Base-by-base conservation (phyloP, 2,888 invertebrate species). In the Philereme vetulata region DNA sequence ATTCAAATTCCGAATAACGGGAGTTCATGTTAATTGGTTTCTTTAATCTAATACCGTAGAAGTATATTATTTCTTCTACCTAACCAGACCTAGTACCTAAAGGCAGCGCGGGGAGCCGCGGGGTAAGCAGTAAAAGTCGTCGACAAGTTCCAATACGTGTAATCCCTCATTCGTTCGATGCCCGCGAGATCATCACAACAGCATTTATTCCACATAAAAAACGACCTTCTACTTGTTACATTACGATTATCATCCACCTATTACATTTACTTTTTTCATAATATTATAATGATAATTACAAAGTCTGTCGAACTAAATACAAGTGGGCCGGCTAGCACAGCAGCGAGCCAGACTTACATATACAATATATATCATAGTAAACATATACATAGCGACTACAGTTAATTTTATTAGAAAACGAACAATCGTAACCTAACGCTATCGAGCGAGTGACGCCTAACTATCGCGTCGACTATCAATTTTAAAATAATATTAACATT, bases 281-380 rank as follows among this genome's bases (percentile, higher is more conserved):
- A 82, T 83, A 82, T 83, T 87, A 85, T 62, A 60, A 61, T 70
- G 80, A 88, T 90, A 90, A 91, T 90, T 91, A 91, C 91, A 90
- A 88, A 84, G 84, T 86, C 80, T 84, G 85, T 85, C 85, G 88
- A 67, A 91, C 90, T 91, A 91, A 91, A 90, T 89, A 90, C 84
- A 90, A 86, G 85, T 81, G 69, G 8, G 8, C 72, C 80, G 81
- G 84, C 81, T 82, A 86, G 89, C 91, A 90, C 81, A 84, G 91
- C 81, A 84, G 91, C 91, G 90, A 74, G 79, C 86, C 85, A 73
- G 81, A 75, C 88, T 87, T 85, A 89, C 84, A 73, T 78, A 80
- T 76, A 84, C 80, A 83, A 8, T 82, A 82, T 78, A 88, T 85
- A 87, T 86, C 86, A 78, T 68, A 50, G 4, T 44, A 44, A 44